phyloP scores from a whole-genome alignment of 2,888 invertebrate genomes.

The Papilio elwesi region DNA sequence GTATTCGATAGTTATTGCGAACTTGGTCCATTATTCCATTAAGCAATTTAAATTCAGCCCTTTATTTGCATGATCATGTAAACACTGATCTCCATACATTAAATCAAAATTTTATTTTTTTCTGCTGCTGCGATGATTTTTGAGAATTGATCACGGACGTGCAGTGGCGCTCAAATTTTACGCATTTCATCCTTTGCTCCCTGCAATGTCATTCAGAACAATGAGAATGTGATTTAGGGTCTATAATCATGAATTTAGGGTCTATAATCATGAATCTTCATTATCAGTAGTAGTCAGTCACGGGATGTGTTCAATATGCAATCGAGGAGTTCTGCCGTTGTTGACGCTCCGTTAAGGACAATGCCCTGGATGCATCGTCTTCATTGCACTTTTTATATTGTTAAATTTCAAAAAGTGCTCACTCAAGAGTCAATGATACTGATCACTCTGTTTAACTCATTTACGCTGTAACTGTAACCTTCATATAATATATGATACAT shows the following conservation, averaged over 20 bases:
- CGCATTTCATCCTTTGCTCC: constrained; percentile 15
- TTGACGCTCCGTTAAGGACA: constrained; percentile 25
- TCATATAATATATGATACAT: too few relatives aligned
- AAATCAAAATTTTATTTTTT: constrained; percentile 3
- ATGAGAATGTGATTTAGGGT: constrained; percentile 7
- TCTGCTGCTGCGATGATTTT: constrained; percentile 20
- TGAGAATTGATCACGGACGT: neutral
- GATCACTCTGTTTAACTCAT: too few relatives aligned
- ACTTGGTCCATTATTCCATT: constrained; percentile 26
- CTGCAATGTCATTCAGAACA: constrained; percentile 1
- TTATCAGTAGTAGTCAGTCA: constrained; percentile 32
- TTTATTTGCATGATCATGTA: constrained; percentile 13
- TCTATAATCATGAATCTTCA: constrained; percentile 22
- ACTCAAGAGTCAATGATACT: too few relatives aligned
- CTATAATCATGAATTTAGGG: constrained; percentile 22
- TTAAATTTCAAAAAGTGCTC: neutral
- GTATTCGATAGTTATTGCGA: constrained; percentile 11
- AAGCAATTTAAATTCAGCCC: constrained; percentile 13
- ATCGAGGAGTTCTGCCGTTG: constrained; percentile 22
- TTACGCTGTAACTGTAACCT: too few relatives aligned
- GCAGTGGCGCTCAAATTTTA: neutral
- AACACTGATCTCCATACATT: constrained; percentile 21
- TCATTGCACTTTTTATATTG: neutral
- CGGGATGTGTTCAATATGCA: constrained; percentile 21
- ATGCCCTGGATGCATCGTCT: neutral